Base-by-base conservation (phyloP, 2,888 invertebrate genomes). In the Hirtodrosophila trivittata region DNA sequence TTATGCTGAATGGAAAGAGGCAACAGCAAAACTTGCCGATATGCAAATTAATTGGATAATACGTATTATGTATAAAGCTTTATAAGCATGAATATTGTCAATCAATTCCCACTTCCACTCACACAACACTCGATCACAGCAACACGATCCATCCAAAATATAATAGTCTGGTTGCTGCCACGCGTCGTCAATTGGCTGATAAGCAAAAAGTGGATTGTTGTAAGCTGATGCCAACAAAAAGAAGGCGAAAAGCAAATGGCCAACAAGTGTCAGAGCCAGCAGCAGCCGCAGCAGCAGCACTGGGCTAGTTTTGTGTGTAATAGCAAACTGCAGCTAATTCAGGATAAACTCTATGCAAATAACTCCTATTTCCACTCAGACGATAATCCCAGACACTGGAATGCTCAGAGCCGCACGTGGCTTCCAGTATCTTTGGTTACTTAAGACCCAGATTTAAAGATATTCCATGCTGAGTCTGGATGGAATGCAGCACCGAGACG, bases 161-260 rank as follows among this genome's bases (percentile, higher is more conserved):
- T 26, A 32, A 35, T 41, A 52, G 43, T 54, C 10, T 64, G 59
- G 49, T 64, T 14, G 21, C 21, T 69, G 86, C 78, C 78, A 78
- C 78, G 78, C 78, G 78, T 38, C 85, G 52, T 33, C 49, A 6
- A 46, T 0, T 25, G 14, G 18, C 42, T 55, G 62, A 56, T 56
- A 59, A 66, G 62, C 56, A 18, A 42, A 64, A 21, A 21, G 51
- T 26, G 26, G 42, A 38, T 21, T 21, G 18, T 39, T 41, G 46
- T 56, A 66, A 72, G 56, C 62, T 60, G 64, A 45, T 21, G 21
- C 35, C 45, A 32, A 25, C 1, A 3, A 10, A 57, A 67, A 38
- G 38, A 43, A 38, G 18, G 42, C 54, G 45, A 49, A 66, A 21
- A 5, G 51, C 45, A 55, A 57, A 67, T 63, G 66, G 41, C 14